phyloP scores from a whole-genome alignment of 1,140 invertebrate species.

The Camponotus floridanus region DNA sequence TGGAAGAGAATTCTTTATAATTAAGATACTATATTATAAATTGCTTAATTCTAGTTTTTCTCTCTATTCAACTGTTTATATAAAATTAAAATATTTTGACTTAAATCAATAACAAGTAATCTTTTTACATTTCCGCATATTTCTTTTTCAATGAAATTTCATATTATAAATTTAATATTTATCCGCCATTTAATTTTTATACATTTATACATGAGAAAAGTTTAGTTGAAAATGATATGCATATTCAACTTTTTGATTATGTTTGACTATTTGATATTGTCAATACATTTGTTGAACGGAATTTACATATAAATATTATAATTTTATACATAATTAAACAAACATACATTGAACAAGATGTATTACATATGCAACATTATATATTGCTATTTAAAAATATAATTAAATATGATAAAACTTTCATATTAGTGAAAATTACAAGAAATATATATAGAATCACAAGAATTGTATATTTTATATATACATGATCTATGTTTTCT shows the following conservation, averaged over 20 bases:
- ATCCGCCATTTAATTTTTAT: not conserved
- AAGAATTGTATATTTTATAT: constrained; percentile 10
- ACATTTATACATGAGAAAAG: not conserved
- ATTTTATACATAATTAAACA: constrained; percentile 2
- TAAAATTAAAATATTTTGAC: constrained; percentile 32
- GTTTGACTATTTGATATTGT: not conserved
- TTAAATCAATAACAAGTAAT: constrained; percentile 14
- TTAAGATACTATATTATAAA: constrained; percentile 26
- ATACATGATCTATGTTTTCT: constrained; percentile 13
- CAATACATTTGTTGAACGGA: not conserved
- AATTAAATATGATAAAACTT: not conserved
- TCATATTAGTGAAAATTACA: constrained; percentile 13
- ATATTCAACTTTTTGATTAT: not conserved
- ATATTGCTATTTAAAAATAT: constrained; percentile 23
- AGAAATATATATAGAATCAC: constrained; percentile 9
- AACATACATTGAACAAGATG: not conserved
- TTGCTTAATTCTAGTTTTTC: constrained; percentile 39
- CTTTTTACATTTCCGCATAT: constrained; percentile 19
- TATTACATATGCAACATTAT: not conserved
- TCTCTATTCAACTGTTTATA: not conserved
- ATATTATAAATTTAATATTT: not conserved
- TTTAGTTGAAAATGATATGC: constrained; percentile 10
- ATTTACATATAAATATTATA: constrained; percentile 9
- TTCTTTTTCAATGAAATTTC: constrained; percentile 25
- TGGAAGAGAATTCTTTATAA: constrained; percentile 6